phyloP scores from a whole-genome alignment of 2,113 vertebrate genomes.

The Burhinus oedicnemus region DNA sequence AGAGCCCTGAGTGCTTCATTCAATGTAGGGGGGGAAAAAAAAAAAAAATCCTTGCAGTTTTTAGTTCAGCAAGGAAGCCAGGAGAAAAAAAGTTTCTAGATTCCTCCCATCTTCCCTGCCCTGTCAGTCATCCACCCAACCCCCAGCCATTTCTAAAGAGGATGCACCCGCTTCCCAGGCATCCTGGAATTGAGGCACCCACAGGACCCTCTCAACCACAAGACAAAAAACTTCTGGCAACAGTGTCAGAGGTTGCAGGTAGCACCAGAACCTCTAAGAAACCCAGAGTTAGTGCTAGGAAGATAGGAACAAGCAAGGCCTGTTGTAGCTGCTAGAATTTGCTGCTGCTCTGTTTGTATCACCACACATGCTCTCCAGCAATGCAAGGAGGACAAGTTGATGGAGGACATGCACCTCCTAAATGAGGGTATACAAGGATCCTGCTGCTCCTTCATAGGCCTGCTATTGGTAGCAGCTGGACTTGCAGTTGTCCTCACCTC shows the following conservation, averaged over 20 bases:
- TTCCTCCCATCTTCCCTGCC: not conserved
- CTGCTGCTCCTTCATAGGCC: not conserved
- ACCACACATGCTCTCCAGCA: not conserved
- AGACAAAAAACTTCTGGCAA: not conserved
- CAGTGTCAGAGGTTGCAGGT: not conserved
- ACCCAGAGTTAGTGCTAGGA: not conserved
- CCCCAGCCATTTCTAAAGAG: not conserved
- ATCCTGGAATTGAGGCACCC: not conserved
- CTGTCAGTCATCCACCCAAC: not conserved
- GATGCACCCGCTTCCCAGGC: not conserved
- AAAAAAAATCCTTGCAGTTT: not conserved
- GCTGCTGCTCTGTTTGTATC: not conserved
- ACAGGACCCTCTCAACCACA: not conserved
- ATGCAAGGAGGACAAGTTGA: not conserved
- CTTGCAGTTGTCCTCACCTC: not conserved
- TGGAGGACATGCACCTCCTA: not conserved
- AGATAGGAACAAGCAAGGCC: not conserved
- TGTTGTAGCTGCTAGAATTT: not conserved
- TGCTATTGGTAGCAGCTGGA: not conserved
- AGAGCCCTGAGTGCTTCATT: not conserved
- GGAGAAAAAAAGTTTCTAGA: not conserved
- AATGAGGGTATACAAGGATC: not conserved
- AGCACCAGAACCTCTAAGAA: not conserved
- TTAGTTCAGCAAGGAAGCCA: not conserved
- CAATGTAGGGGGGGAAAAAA: not conserved